These are phyloP conservation scores for Coregonus clupeaformis DNA, from an alignment of 2,113 vertebrate genomes.

Conservation along the genomic window DNA sequence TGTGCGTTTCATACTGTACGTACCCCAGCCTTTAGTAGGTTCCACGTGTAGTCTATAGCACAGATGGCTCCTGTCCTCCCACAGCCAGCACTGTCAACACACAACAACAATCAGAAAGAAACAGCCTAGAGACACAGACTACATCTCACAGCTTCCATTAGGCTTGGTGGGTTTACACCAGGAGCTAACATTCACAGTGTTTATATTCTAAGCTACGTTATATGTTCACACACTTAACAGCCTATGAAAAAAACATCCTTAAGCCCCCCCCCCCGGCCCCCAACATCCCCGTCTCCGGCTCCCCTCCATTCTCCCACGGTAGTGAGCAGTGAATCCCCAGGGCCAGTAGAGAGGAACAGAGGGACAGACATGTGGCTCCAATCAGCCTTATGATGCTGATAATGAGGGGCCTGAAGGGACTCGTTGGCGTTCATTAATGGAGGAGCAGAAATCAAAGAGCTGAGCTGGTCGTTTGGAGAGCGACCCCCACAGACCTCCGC, in stretches of 20 bases:
- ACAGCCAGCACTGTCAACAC: constrained; percentile 88
- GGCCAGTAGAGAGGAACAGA: too few species aligned
- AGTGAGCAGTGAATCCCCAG: too few species aligned
- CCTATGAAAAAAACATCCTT: too few species aligned
- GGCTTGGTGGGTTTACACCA: too few species aligned
- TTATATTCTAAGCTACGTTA: too few species aligned
- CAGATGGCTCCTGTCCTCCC: constrained; percentile 98
- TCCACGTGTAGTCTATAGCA: constrained; percentile 99
- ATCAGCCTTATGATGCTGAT: not conserved
- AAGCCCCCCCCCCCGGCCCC: too few species aligned
- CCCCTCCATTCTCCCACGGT: too few species aligned
- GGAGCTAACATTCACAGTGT: too few species aligned
- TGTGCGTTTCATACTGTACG: constrained; percentile 32
- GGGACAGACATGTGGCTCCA: constrained; percentile 17
- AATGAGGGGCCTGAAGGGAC: not conserved
- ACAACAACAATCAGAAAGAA: not conserved
- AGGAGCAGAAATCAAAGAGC: not conserved
- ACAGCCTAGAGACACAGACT: too few species aligned
- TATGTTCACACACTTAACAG: too few species aligned
- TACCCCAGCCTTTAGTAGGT: constrained; percentile 97
- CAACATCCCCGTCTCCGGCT: too few species aligned
- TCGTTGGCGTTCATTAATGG: not conserved
- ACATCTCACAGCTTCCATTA: too few species aligned
- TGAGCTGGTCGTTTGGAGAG: not conserved
- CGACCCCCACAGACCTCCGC: not conserved